Base-by-base conservation (phyloP, 2,797 vertebrate species). In the Psittacula echo region DNA sequence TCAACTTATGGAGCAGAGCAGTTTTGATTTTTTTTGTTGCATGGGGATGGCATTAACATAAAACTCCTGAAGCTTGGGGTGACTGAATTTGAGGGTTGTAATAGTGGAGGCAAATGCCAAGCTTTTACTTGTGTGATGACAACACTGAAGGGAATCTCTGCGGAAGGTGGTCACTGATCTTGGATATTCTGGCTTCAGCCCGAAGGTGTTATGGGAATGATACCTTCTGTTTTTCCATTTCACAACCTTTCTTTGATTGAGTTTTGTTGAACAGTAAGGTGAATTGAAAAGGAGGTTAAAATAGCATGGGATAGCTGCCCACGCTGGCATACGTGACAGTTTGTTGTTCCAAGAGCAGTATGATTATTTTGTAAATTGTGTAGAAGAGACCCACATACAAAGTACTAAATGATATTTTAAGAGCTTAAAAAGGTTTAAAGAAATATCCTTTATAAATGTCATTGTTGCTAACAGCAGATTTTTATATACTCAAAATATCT, bases 271-370 rank as follows among this genome's bases (percentile, higher is more conserved):
- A 17, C n/a, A 71, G 54, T 29, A 37, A 34, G 23, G 23, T 37
- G 62, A 65, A 15, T 50, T 34, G 50, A 29, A 34, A 15, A 45
- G 26, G 26, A 50, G 48, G 24, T 47, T 51, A 18, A 29, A 56
- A 21, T n/a, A 54, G 53, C 9, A 20, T 34, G 61, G 48, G 24
- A 17, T 19, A 42, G 67, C 42, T 89, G 73, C 58, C 44, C 34
- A 30, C 10, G 5, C 2, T 0, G 15, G 34, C 11, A 0, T 18
- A 15, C 0, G 0, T 65, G 48, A 9, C 29, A 23, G 9, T 68
- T 85, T 37, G 34, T 27, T 76, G 23, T 50, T 72, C 54, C 58
- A 37, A 2, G 42, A 44, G 2, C 64, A n/a, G 8, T 24, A 5
- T 17, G 27, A 17, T 65, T 68, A 17, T 10, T 1, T 2, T 48